phyloP scores from a whole-genome alignment of 2,888 invertebrate species.

The Aleiodes alternator region DNA sequence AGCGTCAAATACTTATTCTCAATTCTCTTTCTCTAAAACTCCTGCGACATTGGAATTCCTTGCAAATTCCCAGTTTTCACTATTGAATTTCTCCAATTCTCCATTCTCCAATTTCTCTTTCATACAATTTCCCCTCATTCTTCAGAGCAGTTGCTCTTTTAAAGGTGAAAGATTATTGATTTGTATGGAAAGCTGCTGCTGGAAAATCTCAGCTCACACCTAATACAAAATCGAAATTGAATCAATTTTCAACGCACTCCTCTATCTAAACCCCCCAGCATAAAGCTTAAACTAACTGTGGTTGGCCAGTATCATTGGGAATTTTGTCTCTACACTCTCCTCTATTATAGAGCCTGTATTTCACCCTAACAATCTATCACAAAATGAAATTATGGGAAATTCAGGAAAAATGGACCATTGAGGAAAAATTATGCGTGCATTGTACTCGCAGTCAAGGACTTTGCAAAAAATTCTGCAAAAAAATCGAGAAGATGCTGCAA shows the following conservation, averaged over 20 bases:
- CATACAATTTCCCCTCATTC: background rate
- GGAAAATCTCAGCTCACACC: no score
- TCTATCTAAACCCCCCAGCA: background rate
- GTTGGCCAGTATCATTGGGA: constrained; percentile 3
- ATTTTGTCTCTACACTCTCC: background rate
- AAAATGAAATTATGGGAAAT: no score
- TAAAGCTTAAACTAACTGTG: constrained; percentile 20
- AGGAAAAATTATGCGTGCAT: no score
- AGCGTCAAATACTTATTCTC: constrained; percentile 12
- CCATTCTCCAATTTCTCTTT: background rate
- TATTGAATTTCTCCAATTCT: background rate
- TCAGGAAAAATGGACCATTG: no score
- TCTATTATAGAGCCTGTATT: background rate
- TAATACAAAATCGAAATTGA: constrained; percentile 26
- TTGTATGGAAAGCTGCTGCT: no score
- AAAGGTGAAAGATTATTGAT: background rate
- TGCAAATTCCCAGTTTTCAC: constrained; percentile 35
- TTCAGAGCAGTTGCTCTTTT: background rate
- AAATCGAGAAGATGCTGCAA: no score
- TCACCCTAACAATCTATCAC: background rate
- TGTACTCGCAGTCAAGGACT: no score
- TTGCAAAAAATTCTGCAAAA: no score
- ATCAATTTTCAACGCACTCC: constrained; percentile 28
- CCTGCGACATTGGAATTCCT: constrained; percentile 33
- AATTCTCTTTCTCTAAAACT: constrained; percentile 8